phyloP scores from a whole-genome alignment of 1,140 invertebrate genomes.

The Bombus confusus region DNA sequence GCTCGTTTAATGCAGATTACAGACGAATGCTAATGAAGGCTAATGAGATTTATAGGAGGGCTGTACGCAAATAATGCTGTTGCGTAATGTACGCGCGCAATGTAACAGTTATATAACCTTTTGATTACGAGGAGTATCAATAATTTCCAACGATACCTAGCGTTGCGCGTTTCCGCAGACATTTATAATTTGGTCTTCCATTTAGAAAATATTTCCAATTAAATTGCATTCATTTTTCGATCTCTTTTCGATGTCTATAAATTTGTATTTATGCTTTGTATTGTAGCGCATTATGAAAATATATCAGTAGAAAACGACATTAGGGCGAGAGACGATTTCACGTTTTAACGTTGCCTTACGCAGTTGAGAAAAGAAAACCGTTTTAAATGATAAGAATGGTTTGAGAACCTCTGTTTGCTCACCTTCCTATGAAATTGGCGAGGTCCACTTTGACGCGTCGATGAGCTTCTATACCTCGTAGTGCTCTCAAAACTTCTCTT shows the following conservation, averaged over 20 bases:
- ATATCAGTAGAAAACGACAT: too few species aligned
- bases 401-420: constrained; percentile 73
- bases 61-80: constrained; percentile 50
- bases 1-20: constrained; percentile 51
- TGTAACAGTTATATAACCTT: constrained; percentile 41
- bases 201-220: neutral
- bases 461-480: constrained; percentile 68
- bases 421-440: constrained; percentile 75
- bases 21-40: constrained; percentile 58
- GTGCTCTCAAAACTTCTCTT: constrained; percentile 68
- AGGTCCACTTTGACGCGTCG: constrained; percentile 75
- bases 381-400: constrained; percentile 32
- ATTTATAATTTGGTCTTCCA: too few species aligned
- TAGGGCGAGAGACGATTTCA: too few species aligned
- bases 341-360: too few species aligned
- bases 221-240: neutral
- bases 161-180: neutral
- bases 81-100: constrained; percentile 40
- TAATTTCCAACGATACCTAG: constrained; percentile 19
- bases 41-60: constrained; percentile 62
- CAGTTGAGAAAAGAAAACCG: neutral
- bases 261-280: too few species aligned
- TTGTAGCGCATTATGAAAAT: too few species aligned
- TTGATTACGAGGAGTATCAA: constrained; percentile 33
- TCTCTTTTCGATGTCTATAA: neutral